Percentiles rank a stretch among this genome's conserved stretches.
Conservation (phyloP, 2,888 invertebrate genomes). For the Cheilosia urbana region DNA sequence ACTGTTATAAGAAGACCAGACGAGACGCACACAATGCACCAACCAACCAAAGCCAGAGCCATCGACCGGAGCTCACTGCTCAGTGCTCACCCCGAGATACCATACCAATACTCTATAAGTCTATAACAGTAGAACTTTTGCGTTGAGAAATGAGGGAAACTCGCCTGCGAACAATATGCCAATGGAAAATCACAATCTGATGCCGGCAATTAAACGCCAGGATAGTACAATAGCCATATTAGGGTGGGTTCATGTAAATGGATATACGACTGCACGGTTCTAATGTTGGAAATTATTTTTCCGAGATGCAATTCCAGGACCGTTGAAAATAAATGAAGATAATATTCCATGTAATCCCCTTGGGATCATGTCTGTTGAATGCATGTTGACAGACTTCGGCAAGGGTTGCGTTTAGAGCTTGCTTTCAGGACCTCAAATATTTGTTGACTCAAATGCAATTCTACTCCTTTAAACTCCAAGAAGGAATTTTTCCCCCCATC, state of each 20-base stretch:
- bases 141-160: conserved; percentile 12
- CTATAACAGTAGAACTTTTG: neutral
- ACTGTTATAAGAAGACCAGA: neutral
- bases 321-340: no score
- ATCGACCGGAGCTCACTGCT: conserved; percentile 22
- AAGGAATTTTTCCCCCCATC: no score
- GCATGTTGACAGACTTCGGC: no score
- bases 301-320: no score
- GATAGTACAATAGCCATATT: conserved; percentile 8
- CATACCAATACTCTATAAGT: neutral
- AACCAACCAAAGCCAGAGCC: neutral
- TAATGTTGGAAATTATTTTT: neutral
- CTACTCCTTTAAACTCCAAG: no score
- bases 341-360: no score
- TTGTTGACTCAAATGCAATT: no score
- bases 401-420: no score
- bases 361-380: no score
- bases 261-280: conserved; percentile 3
- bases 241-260: conserved; percentile 19
- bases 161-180: conserved; percentile 25
- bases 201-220: conserved; percentile 38
- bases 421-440: no score
- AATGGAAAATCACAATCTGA: conserved; percentile 31
- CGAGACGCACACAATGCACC: conserved; percentile 9
- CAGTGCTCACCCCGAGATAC: conserved; percentile 1